These are phyloP conservation scores for Polia nebulosa DNA, from an alignment of 2,888 invertebrate genomes.

Conservation along the genomic window DNA sequence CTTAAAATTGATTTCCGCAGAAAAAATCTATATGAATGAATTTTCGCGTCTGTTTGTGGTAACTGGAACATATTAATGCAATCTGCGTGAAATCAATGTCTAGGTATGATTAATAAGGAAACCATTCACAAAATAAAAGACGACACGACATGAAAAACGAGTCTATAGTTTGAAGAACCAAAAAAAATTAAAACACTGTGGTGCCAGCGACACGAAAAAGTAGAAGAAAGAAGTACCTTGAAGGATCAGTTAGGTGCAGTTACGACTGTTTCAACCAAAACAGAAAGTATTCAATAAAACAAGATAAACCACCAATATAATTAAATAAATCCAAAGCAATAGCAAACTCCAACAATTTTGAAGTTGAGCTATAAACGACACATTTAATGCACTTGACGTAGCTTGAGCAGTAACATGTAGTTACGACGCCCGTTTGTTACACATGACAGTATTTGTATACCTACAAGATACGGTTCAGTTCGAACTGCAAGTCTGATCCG, in stretches of 20 bases:
- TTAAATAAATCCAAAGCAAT: background rate
- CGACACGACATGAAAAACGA: too few species aligned
- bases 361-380: slow-evolving; percentile 12
- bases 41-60: background rate
- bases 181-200: too few species aligned
- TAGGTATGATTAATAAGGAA: background rate
- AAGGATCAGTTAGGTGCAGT: too few species aligned
- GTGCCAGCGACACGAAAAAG: too few species aligned
- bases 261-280: too few species aligned
- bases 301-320: background rate
- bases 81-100: background rate
- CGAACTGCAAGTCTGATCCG: slow-evolving; percentile 31
- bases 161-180: too few species aligned
- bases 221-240: too few species aligned
- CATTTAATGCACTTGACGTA: slow-evolving; percentile 13
- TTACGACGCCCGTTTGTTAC: slow-evolving; percentile 21
- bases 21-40: background rate
- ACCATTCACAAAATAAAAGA: background rate
- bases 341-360: slow-evolving; percentile 16
- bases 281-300: too few species aligned
- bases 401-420: slow-evolving; percentile 3
- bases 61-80: background rate
- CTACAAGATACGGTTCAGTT: slow-evolving; percentile 26
- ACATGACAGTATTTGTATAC: slow-evolving; percentile 31
- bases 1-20: too few species aligned